Conservation (phyloP, 2,113 vertebrate species). For the Mesitornis unicolor region DNA sequence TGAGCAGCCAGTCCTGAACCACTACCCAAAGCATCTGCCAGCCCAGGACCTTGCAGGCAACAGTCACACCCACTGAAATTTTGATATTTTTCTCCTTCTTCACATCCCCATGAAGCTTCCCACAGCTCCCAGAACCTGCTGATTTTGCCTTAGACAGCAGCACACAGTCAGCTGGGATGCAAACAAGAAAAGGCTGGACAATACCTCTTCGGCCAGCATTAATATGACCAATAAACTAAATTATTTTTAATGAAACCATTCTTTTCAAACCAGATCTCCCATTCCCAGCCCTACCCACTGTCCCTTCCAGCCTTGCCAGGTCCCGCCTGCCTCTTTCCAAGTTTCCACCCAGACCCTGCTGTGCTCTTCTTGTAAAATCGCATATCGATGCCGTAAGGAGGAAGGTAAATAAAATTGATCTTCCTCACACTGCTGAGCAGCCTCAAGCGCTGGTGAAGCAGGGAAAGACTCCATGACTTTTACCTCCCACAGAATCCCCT, state of each 20-base stretch:
- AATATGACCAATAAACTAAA: neutral
- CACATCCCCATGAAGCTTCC: neutral
- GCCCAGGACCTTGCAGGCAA: neutral
- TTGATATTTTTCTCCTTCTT: neutral
- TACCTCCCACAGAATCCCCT: slow-evolving; percentile 13
- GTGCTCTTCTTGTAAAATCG: neutral
- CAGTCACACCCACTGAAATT: neutral
- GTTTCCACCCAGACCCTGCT: neutral
- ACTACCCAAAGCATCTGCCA: neutral
- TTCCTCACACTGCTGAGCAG: slow-evolving; percentile 1
- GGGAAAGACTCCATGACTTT: neutral
- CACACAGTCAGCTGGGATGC: neutral
- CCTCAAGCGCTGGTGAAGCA: slow-evolving; percentile 10
- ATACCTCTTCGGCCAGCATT: neutral
- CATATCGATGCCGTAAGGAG: neutral
- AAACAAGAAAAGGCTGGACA: neutral
- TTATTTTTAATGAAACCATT: neutral
- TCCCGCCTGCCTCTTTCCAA: neutral
- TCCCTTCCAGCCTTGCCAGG: neutral
- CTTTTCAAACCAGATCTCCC: neutral
- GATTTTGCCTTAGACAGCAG: neutral
- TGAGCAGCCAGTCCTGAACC: no score
- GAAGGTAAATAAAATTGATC: slow-evolving; percentile 16
- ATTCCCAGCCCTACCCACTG: neutral
- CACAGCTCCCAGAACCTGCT: neutral